Evolutionary conservation across 2,797 vertebrate genomes (phyloP).

Genomic region (Vireo griseus): DNA sequence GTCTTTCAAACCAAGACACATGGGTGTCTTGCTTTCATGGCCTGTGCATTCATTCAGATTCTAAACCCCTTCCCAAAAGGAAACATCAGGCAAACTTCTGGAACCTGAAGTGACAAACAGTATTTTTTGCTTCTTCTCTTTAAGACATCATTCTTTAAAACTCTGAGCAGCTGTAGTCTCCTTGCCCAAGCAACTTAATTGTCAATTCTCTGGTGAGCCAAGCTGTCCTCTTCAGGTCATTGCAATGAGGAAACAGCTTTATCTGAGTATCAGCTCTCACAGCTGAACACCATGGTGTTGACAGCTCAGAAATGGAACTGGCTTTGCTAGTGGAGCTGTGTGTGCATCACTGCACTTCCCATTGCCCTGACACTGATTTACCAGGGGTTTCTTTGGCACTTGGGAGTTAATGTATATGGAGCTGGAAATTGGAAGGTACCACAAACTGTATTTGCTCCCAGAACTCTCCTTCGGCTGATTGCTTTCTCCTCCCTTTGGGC

Average conservation of each 20-base stretch:
- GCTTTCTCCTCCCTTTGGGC: neutral
- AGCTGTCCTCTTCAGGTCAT: neutral
- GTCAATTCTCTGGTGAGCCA: neutral
- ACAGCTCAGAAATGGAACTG: neutral
- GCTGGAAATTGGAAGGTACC: neutral
- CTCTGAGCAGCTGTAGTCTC: neutral
- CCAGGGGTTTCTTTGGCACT: neutral
- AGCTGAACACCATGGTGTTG: rapidly evolving
- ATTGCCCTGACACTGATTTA: neutral
- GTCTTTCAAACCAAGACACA: too few relatives aligned
- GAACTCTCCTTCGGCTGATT: neutral
- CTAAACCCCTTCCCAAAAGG: neutral
- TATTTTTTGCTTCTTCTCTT: neutral
- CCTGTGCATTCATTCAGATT: neutral
- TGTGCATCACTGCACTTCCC: neutral
- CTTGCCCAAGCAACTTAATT: neutral
- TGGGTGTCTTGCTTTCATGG: neutral
- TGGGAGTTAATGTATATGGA: neutral
- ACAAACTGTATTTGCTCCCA: neutral
- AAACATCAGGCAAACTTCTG: neutral
- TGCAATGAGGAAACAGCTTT: neutral
- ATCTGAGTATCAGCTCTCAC: neutral
- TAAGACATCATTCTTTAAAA: neutral
- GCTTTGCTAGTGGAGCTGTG: neutral
- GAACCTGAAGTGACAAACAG: neutral